Conservation (phyloP, 2,113 vertebrate species). For the Pseudorasbora parva region DNA sequence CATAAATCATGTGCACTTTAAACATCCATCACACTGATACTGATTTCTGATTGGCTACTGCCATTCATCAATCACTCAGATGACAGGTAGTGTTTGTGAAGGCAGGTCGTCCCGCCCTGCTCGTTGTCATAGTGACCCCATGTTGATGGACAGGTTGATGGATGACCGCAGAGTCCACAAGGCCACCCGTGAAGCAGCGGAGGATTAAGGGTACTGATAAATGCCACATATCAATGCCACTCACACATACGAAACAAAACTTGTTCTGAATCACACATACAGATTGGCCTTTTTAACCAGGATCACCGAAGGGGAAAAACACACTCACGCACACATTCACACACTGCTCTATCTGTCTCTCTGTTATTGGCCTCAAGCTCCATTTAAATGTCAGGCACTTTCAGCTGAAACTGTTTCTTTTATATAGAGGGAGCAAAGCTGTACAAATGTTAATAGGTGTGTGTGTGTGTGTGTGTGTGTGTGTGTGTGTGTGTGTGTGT, state of each 20-base stretch:
- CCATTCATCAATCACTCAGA: constrained; percentile 43
- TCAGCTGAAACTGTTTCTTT: constrained; percentile 30
- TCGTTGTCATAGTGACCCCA: constrained; percentile 50
- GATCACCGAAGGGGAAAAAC: constrained; percentile 24
- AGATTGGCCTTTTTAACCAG: constrained; percentile 36
- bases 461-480: too few relatives aligned
- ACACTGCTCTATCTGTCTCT: not conserved
- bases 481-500: too few relatives aligned
- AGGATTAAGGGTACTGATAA: constrained; percentile 47
- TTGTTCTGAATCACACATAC: constrained; percentile 15
- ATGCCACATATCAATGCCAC: constrained; percentile 39
- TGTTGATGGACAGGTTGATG: constrained; percentile 48
- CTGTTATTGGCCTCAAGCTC: constrained; percentile 41
- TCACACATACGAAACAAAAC: constrained; percentile 9
- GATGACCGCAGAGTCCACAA: constrained; percentile 36
- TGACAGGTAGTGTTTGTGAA: constrained; percentile 4
- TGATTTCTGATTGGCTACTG: constrained; percentile 36
- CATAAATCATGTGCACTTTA: not conserved
- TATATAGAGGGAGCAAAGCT: constrained; percentile 31
- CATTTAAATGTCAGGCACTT: constrained; percentile 48
- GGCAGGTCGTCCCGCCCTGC: constrained; percentile 25
- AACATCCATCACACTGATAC: constrained; percentile 5
- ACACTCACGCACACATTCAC: constrained; percentile 1
- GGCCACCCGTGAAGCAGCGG: constrained; percentile 11
- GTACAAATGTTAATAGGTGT: constrained; percentile 35